Evolutionary conservation across 2,888 invertebrate genomes (phyloP).

Genomic region (Hirtodrosophila confusa): DNA sequence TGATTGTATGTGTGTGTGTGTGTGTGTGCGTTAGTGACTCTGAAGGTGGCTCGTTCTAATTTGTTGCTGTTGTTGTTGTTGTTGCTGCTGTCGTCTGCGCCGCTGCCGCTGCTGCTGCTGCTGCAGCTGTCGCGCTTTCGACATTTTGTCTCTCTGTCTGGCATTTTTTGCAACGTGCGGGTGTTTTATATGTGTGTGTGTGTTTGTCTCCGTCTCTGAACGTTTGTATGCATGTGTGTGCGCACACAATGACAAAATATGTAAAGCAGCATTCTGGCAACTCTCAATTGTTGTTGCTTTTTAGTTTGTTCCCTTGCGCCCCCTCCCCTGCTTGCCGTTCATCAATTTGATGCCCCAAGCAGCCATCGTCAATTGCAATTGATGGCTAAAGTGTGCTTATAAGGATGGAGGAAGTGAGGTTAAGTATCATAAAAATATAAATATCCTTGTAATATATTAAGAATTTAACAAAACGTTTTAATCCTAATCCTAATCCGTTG

Average conservation of each 20-base stretch:
- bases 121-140: constrained; percentile 71
- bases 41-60: constrained; percentile 63
- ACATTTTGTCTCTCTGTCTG: constrained; percentile 72
- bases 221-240: constrained; percentile 8
- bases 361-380: constrained; percentile 8
- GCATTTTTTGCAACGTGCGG: constrained; percentile 58
- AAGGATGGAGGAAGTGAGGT: too few species aligned
- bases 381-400: neutral
- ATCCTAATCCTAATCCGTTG: too few species aligned
- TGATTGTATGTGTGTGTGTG: constrained; percentile 25
- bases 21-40: constrained; percentile 26
- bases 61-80: constrained; percentile 56
- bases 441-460: too few species aligned
- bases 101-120: constrained; percentile 34
- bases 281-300: constrained; percentile 37
- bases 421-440: too few species aligned
- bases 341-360: constrained; percentile 51
- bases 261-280: constrained; percentile 28
- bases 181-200: constrained; percentile 29
- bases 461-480: too few species aligned
- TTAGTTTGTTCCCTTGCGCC: constrained; percentile 5
- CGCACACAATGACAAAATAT: constrained; percentile 49
- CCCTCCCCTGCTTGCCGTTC: constrained; percentile 43
- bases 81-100: constrained; percentile 12
- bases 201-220: too few species aligned